These are phyloP conservation scores for Agraylea sexmaculata DNA, from an alignment of 1,140 invertebrate genomes.

Conservation along the genomic window DNA sequence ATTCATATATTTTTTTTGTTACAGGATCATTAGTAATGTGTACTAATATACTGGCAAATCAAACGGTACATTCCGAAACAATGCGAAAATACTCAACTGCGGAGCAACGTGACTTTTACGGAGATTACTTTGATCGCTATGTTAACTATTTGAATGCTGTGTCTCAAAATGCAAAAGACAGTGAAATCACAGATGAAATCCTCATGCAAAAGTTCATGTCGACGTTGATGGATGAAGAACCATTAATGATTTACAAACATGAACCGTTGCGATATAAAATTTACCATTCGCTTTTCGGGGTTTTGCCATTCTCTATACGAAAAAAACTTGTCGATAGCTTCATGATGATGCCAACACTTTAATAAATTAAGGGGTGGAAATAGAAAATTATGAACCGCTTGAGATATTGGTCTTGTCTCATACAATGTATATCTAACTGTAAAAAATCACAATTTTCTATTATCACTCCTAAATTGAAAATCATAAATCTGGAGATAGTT, in stretches of 20 bases:
- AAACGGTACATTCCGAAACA: slow-evolving; percentile 36
- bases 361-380: not conserved
- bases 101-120: slow-evolving; percentile 42
- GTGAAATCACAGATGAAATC: slow-evolving; percentile 33
- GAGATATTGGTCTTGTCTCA: no score
- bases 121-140: slow-evolving; percentile 43
- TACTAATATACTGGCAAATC: slow-evolving; percentile 44
- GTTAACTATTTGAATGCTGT: slow-evolving; percentile 40
- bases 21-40: slow-evolving; percentile 52
- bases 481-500: no score
- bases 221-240: slow-evolving; percentile 38
- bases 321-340: slow-evolving; percentile 44
- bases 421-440: no score
- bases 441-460: no score
- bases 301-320: slow-evolving; percentile 34
- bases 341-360: slow-evolving; percentile 38
- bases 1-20: slow-evolving; percentile 41
- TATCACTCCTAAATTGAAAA: no score
- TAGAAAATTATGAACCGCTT: no score
- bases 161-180: slow-evolving; percentile 27
- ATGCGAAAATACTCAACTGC: slow-evolving; percentile 40
- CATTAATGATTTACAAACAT: slow-evolving; percentile 41
- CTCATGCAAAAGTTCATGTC: slow-evolving; percentile 41
- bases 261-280: slow-evolving; percentile 35
- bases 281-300: slow-evolving; percentile 42